These are phyloP conservation scores for Leptodactylus fuscus DNA, from an alignment of 2,113 vertebrate genomes.

Conservation along the genomic window DNA sequence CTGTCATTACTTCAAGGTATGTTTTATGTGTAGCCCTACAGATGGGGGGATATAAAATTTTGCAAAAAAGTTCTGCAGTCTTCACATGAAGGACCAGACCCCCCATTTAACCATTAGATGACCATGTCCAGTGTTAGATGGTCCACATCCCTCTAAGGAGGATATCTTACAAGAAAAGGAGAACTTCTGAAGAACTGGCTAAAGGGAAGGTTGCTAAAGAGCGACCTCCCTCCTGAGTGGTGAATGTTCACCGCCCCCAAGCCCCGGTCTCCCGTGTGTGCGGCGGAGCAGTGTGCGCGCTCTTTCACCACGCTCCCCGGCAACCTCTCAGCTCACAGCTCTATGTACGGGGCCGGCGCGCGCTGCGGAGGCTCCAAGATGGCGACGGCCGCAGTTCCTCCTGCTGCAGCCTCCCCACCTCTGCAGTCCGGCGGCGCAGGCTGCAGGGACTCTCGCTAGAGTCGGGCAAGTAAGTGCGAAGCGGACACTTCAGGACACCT, in stretches of 20 bases:
- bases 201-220: not conserved
- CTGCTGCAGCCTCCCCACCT: constrained; percentile 74
- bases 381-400: constrained; percentile 90
- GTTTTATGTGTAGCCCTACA: too few relatives aligned
- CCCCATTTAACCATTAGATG: too few relatives aligned
- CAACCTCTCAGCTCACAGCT: constrained; percentile 74
- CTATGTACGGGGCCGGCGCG: constrained; percentile 79
- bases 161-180: not conserved
- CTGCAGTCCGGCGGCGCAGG: constrained; percentile 78
- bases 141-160: too few relatives aligned
- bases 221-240: not conserved
- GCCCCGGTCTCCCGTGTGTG: constrained; percentile 33
- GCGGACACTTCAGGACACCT: constrained; percentile 24
- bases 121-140: too few relatives aligned
- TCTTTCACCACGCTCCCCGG: constrained; percentile 71
- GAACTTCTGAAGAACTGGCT: not conserved
- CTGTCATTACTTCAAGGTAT: too few relatives aligned
- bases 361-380: constrained; percentile 82
- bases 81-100: too few relatives aligned
- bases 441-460: constrained; percentile 76
- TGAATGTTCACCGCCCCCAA: constrained; percentile 12
- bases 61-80: too few relatives aligned
- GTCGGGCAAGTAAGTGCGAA: constrained; percentile 58
- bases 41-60: too few relatives aligned
- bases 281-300: constrained; percentile 42